A percentile compares a stretch with the other conserved stretches of the same genome.
phyloP scores from a whole-genome alignment of 2,797 vertebrate genomes.

The Lerista edwardsae region DNA sequence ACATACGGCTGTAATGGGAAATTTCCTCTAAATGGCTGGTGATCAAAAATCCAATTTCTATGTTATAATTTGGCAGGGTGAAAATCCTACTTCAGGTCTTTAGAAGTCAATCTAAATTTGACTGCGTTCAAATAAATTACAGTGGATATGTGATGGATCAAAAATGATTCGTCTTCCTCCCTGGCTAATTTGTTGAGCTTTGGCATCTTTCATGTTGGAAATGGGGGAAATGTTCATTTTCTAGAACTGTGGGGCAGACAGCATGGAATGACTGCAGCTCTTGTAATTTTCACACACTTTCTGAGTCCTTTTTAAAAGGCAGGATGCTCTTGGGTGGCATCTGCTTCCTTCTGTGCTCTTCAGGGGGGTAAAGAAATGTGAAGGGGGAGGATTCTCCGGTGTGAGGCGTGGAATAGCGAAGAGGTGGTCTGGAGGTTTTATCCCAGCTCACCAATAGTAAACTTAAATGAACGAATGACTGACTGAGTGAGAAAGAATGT shows the following conservation, averaged over 20 bases:
- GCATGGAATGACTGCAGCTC: not conserved
- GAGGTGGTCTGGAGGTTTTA: conserved; percentile 43
- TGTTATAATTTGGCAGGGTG: not conserved
- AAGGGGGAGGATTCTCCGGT: conserved; percentile 26
- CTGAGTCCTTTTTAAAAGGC: not conserved
- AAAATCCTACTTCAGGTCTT: not conserved
- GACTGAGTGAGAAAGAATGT: not conserved
- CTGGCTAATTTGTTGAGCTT: conserved; percentile 14
- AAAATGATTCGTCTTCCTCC: conserved; percentile 16
- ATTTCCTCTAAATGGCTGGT: not conserved
- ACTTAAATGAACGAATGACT: conserved; percentile 26
- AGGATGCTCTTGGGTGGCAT: not conserved
- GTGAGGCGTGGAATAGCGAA: conserved; percentile 44
- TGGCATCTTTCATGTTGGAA: conserved; percentile 27
- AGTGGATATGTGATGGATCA: not conserved
- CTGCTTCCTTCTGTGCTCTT: conserved; percentile 13
- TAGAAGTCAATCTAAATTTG: not conserved
- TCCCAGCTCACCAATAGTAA: conserved; percentile 42
- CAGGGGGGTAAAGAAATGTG: conserved; percentile 17
- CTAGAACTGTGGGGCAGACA: not conserved
- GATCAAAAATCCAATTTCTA: not conserved
- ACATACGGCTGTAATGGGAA: not conserved
- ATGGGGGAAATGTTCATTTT: conserved; percentile 11
- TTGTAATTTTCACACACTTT: conserved; percentile 10
- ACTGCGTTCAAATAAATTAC: conserved; percentile 27